These are phyloP conservation scores for Aspidiotus rigidus DNA, from an alignment of 2,888 invertebrate species.

Conservation along the genomic window DNA sequence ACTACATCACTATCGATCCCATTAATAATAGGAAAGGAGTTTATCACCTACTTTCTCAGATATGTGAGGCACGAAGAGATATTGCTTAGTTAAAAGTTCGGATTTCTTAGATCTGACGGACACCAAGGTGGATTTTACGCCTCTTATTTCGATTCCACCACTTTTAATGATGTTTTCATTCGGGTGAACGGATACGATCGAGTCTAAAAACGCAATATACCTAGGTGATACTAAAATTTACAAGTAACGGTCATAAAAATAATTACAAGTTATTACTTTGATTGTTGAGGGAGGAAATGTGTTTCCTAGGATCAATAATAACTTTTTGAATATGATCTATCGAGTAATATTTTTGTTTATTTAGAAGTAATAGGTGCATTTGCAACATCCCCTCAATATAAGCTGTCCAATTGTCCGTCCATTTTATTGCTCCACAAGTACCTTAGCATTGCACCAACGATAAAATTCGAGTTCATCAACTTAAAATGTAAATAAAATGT, in stretches of 20 bases:
- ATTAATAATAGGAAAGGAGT: not conserved
- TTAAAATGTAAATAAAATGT: too few species aligned
- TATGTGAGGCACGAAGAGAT: constrained; percentile 68
- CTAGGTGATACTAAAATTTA: too few species aligned
- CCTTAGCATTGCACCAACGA: constrained; percentile 42
- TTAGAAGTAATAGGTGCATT: constrained; percentile 69
- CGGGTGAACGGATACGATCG: constrained; percentile 53
- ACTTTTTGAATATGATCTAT: constrained; percentile 78
- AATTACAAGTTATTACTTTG: too few species aligned
- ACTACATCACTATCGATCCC: too few species aligned
- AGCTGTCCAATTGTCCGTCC: constrained; percentile 88
- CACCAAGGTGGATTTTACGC: constrained; percentile 80
- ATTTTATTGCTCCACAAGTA: constrained; percentile 60
- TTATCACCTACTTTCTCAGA: constrained; percentile 41
- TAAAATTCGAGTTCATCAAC: too few species aligned
- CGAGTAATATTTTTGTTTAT: constrained; percentile 67
- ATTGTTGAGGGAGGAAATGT: constrained; percentile 44
- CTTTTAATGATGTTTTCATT: constrained; percentile 63
- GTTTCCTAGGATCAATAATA: constrained; percentile 67
- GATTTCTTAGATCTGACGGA: constrained; percentile 72
- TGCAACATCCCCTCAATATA: constrained; percentile 95
- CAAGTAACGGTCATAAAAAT: too few species aligned
- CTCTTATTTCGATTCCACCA: constrained; percentile 79
- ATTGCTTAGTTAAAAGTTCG: constrained; percentile 72
- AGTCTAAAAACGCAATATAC: constrained; percentile 3